Evolutionary conservation across 2,113 vertebrate genomes (phyloP).

Genomic region (Lynx canadensis): DNA sequence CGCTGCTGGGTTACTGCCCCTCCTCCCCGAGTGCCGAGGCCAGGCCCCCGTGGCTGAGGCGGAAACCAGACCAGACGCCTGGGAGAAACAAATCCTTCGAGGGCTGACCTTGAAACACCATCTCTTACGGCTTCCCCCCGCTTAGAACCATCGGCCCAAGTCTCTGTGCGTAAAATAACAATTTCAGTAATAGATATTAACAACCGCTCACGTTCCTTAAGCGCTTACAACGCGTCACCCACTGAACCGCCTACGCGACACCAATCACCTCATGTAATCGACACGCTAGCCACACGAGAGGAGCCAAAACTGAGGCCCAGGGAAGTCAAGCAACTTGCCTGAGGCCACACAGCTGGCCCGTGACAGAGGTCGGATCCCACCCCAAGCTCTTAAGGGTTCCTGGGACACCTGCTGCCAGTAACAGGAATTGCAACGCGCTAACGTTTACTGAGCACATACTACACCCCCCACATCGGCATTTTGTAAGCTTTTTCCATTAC

Average conservation of each 20-base stretch:
- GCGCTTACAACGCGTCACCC: neutral
- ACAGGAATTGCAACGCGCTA: accelerated
- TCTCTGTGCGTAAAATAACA: neutral
- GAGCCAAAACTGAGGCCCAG: neutral
- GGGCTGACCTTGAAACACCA: neutral
- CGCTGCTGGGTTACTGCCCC: neutral
- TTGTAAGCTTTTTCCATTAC: neutral
- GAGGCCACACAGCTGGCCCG: neutral
- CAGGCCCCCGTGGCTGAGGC: neutral
- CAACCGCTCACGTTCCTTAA: neutral
- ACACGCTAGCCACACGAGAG: accelerated
- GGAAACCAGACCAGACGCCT: neutral
- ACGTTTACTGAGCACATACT: neutral
- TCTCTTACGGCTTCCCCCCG: neutral
- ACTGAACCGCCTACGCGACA: neutral
- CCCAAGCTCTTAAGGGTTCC: neutral
- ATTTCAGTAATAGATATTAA: neutral
- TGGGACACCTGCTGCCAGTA: accelerated
- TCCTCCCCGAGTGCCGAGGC: neutral
- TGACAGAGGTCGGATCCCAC: no score
- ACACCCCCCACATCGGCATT: accelerated
- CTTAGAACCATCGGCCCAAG: neutral
- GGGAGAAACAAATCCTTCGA: neutral
- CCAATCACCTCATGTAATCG: neutral
- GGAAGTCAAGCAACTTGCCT: neutral